These are phyloP conservation scores for Drepana falcataria DNA, from an alignment of 2,888 invertebrate species.

Conservation along the genomic window DNA sequence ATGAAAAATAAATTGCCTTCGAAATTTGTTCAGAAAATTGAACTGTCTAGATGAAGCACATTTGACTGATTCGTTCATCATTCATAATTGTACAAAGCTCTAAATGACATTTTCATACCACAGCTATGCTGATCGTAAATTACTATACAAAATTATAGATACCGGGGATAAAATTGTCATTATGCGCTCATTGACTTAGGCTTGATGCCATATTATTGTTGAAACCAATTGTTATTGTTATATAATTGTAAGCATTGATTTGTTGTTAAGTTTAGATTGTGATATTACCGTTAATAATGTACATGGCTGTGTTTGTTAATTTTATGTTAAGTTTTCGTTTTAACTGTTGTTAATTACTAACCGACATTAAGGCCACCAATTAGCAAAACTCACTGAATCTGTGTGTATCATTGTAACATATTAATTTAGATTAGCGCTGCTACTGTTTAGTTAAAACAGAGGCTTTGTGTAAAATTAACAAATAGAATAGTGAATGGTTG, in stretches of 20 bases:
- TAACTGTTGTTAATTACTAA: constrained; percentile 57
- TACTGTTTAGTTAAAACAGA: constrained; percentile 73
- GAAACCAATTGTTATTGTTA: constrained; percentile 51
- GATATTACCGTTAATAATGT: constrained; percentile 52
- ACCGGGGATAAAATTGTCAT: constrained; percentile 57
- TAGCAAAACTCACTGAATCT: constrained; percentile 19
- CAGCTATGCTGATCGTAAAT: constrained; percentile 12
- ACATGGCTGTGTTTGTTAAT: constrained; percentile 76
- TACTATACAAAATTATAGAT: constrained; percentile 14
- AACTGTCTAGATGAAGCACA: constrained; percentile 11
- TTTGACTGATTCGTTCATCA: constrained; percentile 19
- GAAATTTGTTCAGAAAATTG: constrained; percentile 10
- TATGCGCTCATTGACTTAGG: constrained; percentile 38
- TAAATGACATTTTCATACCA: constrained; percentile 12
- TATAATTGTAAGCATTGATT: constrained; percentile 67
- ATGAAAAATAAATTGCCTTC: constrained; percentile 9
- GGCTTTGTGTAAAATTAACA: constrained; percentile 77
- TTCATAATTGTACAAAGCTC: constrained; percentile 20
- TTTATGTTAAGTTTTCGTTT: constrained; percentile 78
- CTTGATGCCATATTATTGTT: constrained; percentile 27
- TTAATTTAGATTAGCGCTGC: constrained; percentile 23
- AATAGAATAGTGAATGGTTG: constrained; percentile 58
- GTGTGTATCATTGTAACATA: constrained; percentile 23
- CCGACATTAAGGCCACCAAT: constrained; percentile 69
- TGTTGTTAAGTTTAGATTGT: constrained; percentile 67